Evolutionary conservation across 1,140 invertebrate genomes (phyloP).

Genomic region (Drosophila ercepeae): DNA sequence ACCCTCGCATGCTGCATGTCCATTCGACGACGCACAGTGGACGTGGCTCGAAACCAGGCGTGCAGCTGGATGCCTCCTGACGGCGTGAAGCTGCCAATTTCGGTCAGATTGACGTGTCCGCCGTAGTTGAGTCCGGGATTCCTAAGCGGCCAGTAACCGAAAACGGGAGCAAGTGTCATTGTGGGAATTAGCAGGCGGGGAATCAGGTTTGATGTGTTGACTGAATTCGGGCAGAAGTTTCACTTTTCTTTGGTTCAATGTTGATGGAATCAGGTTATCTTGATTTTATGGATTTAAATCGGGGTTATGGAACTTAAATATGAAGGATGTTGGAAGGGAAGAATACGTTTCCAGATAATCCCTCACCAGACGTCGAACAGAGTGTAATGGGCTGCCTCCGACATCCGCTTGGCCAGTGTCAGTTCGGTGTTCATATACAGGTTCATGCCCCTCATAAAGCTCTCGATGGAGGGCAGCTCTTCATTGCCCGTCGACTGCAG

Average conservation of each 20-base stretch:
- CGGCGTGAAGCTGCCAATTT: conserved; percentile 84
- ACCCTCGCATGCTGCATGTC: conserved; percentile 84
- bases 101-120: conserved; percentile 84
- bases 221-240: neutral
- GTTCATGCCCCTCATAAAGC: conserved; percentile 77
- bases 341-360: neutral
- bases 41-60: conserved; percentile 81
- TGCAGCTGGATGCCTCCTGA: conserved; percentile 72
- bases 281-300: neutral
- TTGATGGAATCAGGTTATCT: neutral
- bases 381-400: conserved; percentile 55
- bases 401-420: conserved; percentile 72
- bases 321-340: too few species aligned
- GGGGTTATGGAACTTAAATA: too few species aligned
- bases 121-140: conserved; percentile 85
- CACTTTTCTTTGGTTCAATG: conserved; percentile 3
- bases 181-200: conserved; percentile 31
- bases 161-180: conserved; percentile 31
- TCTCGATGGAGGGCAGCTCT: conserved; percentile 65
- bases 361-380: conserved; percentile 78
- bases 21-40: conserved; percentile 84
- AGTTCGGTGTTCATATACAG: conserved; percentile 82
- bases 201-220: conserved; percentile 30
- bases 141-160: conserved; percentile 45
- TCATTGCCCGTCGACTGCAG: conserved; percentile 19